Base-by-base conservation (phyloP, 2,888 invertebrate genomes). In the Aspidiotus rigidus region DNA sequence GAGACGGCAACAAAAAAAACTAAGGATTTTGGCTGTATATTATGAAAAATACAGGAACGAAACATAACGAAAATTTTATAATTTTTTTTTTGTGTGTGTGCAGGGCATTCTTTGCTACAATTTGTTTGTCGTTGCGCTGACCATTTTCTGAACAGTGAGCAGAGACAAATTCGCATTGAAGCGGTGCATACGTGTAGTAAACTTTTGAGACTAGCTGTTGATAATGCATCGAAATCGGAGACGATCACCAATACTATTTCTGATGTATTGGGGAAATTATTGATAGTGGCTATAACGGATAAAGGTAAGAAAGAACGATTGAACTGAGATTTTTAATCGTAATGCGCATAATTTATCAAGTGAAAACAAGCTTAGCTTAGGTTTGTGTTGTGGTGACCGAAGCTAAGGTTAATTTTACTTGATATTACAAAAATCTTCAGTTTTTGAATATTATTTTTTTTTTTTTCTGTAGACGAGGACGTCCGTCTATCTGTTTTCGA, bases 241-340 rank as follows among this genome's bases (percentile, higher is more conserved):
- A 93, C 93, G 0, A 86, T 97, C 0, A 90, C 90, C 53, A 86
- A 86, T 74, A 88, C 95, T 0, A 90, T 98, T 13, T 90, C 93
- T 8, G 89, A 92, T 77, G 96, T 98, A 6, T 83, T 99, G 16
- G 88, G 89, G 64, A 93, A 95, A 77, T 81, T 99, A 53, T 80
- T 99, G 2, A 86, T 91, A 54, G 96, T 96, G 7, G 93, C 95
- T 55, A 92, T 98, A 64, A 96, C 95, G 6, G 98, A 99, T 78
- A 88, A 90, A 71, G 83, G 84, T 84, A n/a, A 67, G 28, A 10
- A 11, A n/a, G n/a, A n/a, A n/a, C n/a, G n/a, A n/a, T n/a, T n/a
- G n/a, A 2, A 42, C 10, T 15, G 15, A 28, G 28, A 1, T 17
- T 56, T n/a, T 17, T 15, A 56, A 11, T 17, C 15, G 9, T 56